Base-by-base conservation (phyloP, 2,888 invertebrate genomes). In the Platycheirus albimanus region DNA sequence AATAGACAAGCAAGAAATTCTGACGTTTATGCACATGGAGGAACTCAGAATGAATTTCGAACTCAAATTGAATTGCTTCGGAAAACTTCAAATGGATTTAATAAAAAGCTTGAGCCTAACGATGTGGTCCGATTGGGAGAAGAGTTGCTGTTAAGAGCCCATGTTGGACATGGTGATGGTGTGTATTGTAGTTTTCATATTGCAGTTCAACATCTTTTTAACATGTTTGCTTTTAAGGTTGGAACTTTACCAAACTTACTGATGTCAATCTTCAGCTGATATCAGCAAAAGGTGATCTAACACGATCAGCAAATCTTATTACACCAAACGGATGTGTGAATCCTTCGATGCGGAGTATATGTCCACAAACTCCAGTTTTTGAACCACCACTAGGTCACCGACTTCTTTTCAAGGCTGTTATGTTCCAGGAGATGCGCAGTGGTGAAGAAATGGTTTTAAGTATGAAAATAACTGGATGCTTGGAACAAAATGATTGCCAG, bases 371-470 rank as follows among this genome's bases (percentile, higher is more conserved):
- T 17, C 92, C 92, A 4, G 87, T 88, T 19, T 89, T 90, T 61
- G 90, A 91, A 43, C 87, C 89, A 11, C 91, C 92, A 0, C 86
- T 93, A 36, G 90, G 91, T 0, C 91, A 91, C 69, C 88, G 91
- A 2, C 84, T 92, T 24, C 88, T 89, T 47, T 92, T 92, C 83
- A 91, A 92, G 58, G 93, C 93, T 0, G 92, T 93, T 45, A 91
- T 93, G 90, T 93, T 94, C 86, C 92, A 93, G 77, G 93, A 92
- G 11, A 93, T 93, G 91, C 90, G 89, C 17, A 92, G 92, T 85
- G 93, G 92, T 1, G 93, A 93, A 70, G 92, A 93, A 85, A 91
- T 93, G 88, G 88, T 92, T 1, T 88, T 94, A 83, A 92, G 91
- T 47, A 92, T 93, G 78, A 91, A 91, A 77, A 91, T 93, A 78